Base-by-base conservation (phyloP, 2,888 invertebrate genomes). In the Taenaris catops region DNA sequence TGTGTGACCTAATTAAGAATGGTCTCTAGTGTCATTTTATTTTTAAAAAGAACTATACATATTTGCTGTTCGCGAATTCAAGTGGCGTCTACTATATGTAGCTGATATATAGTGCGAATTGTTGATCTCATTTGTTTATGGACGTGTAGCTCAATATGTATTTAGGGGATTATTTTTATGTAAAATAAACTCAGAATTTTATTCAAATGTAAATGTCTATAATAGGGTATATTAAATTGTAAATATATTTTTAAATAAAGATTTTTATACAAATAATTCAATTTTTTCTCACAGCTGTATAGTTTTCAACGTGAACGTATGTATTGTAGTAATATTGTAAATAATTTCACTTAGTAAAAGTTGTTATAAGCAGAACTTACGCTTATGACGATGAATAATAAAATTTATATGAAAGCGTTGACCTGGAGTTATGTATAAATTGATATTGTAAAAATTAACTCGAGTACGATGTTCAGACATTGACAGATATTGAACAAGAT, bases 81-180 rank as follows among this genome's bases (percentile, higher is more conserved):
- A 12, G 28, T 29, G 6, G 19, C 6, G 25, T 25, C 33, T 33
- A 21, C 9, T 28, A 23, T 32, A 24, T 14, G 49, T 53, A 46
- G 57, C 55, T 55, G 55, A 58, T 60, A 52, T n/a, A 58, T 54
- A 56, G 71, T 69, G 80, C 69, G 78, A 73, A 71, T 74, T 70
- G 75, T 79, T 84, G 83, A 83, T 83, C 83, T 84, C 84, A 83
- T 78, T 78, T 76, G 74, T 79, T 75, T 74, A 79, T 69, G 71
- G 57, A 76, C 64, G 69, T 72, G 63, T 79, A 83, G 83, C 81
- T 81, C 81, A 81, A 81, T 79, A 63, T 76, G 63, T 76, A n/a
- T n/a, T n/a, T n/a, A 76, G 65, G 66, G 63, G 60, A 41, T 46
- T 60, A 64, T 63, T 63, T 45, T 48, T 51, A 49, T 75, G 71